Conservation (phyloP, 2,113 vertebrate genomes). For the Passer domesticus region DNA sequence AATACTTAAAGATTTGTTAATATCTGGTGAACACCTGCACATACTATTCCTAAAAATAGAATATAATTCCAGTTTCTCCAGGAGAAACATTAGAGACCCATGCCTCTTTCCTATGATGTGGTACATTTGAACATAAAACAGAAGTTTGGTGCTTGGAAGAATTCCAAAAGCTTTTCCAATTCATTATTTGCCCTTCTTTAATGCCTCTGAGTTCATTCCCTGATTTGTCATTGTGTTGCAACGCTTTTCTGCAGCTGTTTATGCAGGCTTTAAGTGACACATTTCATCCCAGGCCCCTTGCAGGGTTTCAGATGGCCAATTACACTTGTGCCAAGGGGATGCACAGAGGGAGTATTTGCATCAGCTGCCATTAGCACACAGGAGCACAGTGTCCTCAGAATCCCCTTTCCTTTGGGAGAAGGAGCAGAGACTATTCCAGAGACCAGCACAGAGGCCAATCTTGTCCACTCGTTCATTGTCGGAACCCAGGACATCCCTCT, state of each 20-base stretch:
- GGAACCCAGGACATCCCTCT: too few species aligned
- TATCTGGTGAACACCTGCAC: conserved; percentile 37
- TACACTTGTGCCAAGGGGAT: not conserved
- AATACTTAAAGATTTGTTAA: conserved; percentile 9
- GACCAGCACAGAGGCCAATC: not conserved
- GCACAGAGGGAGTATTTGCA: not conserved
- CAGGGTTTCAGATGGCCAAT: not conserved
- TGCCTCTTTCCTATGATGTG: not conserved
- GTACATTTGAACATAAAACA: conserved; percentile 14
- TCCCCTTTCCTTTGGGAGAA: not conserved
- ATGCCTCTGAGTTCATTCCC: not conserved
- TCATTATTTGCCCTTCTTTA: not conserved
- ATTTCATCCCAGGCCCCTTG: not conserved
- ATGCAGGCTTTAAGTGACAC: not conserved
- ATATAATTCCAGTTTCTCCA: conserved; percentile 3
- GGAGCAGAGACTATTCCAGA: not conserved
- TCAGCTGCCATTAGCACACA: not conserved
- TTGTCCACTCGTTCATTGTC: not conserved
- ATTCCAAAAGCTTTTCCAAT: not conserved
- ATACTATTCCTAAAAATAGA: conserved; percentile 14
- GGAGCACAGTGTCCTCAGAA: not conserved
- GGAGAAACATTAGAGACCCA: not conserved
- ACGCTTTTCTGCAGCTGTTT: not conserved
- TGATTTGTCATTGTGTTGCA: not conserved
- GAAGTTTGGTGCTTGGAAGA: not conserved